Base-by-base conservation (phyloP, 2,113 vertebrate species). In the Eurystomus gularis region DNA sequence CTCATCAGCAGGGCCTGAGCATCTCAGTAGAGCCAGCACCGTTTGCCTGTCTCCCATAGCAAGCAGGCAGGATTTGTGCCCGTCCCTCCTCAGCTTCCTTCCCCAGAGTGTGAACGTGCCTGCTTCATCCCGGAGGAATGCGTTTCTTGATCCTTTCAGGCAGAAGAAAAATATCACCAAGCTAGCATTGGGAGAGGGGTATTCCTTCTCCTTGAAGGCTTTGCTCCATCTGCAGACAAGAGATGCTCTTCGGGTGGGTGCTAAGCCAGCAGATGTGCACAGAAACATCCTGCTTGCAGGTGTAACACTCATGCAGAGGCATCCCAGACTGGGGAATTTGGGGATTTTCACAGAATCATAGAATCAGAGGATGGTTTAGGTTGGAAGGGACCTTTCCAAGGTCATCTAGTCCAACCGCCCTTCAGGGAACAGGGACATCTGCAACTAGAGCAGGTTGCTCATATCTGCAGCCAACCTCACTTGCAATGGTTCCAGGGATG, bases 41-140 rank as follows among this genome's bases (percentile, higher is more conserved):
- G 0, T 62, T 20, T 8, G 0, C 17, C 49, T 55, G 49, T 17
- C 49, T 7, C 29, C 18, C 1, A 1, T n/a, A 31, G 26, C 3
- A 2, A 55, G 75, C 46, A 42, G 58, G 39, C 64, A 65, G 69
- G 72, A 84, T 70, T 52, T 1, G 19, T 51, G 40, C 75, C 0
- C 0, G 16, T 57, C 65, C 55, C 13, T 78, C 75, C 13, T 1
- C 10, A 13, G 28, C 37, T 46, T n/a, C 40, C 58, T 77, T 51
- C 8, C 77, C 51, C 2, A 1, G n/a, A 2, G 0, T 44, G 51
- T 15, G 44, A 55, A 48, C 2, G 1, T 11, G 17, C 28, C 73
- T 48, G 31, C 40, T 73, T 33, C 54, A 40, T 23, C 61, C 86
- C 28, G 11, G 3, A 44, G 51, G 15, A 89, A 82, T 7, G 15